Base-by-base conservation (phyloP, 2,888 invertebrate genomes). In the Macaria liturata region DNA sequence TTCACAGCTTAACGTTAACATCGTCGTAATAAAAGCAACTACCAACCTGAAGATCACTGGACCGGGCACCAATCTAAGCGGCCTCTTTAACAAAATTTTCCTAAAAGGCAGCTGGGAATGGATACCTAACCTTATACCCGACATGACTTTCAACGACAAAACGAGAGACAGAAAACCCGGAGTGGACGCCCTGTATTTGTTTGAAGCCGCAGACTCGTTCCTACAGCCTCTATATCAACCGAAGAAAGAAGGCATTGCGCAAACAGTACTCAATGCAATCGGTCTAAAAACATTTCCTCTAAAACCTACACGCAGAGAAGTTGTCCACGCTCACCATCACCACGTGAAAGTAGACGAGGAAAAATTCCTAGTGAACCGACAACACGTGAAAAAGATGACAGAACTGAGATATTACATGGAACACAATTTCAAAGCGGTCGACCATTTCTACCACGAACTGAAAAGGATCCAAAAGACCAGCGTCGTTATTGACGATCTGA, bases 121-220 rank as follows among this genome's bases (percentile, higher is more conserved):
- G 9, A 8, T n/a, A 3, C 44, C 32, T 20, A 51, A 51, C 7
- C 4, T 37, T 6, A n/a, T 51, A 3, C 51, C 51, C 1, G 51
- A 51, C 20, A 45, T 30, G 6, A 51, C 51, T 3, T 51, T 4
- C 8, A 51, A 51, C 44, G 51, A 51, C 5, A 31, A 37, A 45
- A 31, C 39, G 1, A 51, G 31, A 45, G 5, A 31, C 5, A 45
- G 51, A 45, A 6, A 2, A n/a, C 51, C 51, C n/a, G 51, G 51
- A 6, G 2, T 9, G 9, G 39, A 51, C 4, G 51, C 51, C 6
- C 37, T 37, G n/a, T 8, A 42, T n/a, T n/a, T n/a, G 4, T n/a
- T 9, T 42, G n/a, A 42, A 8, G 42, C 42, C 4, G 42, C 42
- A 42, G 42, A 42, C 34, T 6, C 7, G 34, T 37, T 37, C 7